phyloP scores from a whole-genome alignment of 2,888 invertebrate species.

The Adineta ricciae region DNA sequence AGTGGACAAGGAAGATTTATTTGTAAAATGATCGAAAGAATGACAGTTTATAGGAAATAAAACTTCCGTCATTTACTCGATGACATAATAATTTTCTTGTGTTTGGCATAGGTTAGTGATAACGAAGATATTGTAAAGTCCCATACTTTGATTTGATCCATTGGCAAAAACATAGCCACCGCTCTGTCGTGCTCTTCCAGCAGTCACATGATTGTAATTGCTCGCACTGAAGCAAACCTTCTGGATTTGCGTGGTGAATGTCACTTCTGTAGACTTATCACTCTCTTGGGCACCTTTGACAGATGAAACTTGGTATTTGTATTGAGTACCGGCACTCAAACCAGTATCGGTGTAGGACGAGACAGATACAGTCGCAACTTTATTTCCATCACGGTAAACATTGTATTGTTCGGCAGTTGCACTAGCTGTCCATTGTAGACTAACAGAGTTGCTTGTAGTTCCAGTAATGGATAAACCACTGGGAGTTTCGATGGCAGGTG shows the following conservation, averaged over 20 bases:
- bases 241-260: background rate
- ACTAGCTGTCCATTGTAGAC: background rate
- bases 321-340: background rate
- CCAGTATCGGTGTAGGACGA: background rate
- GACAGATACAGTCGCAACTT: background rate
- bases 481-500: background rate
- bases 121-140: background rate
- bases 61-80: background rate
- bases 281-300: background rate
- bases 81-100: background rate
- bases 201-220: background rate
- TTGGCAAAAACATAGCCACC: background rate
- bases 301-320: background rate
- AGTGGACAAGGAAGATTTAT: no score
- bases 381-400: background rate
- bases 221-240: background rate
- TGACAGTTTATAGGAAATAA: no score
- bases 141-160: background rate
- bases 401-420: background rate
- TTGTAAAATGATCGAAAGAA: no score
- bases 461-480: background rate
- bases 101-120: background rate
- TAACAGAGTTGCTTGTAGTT: background rate
- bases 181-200: background rate
- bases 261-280: background rate